Evolutionary conservation across 2,797 vertebrate species (phyloP).

Genomic region (Bucorvus abyssinicus): DNA sequence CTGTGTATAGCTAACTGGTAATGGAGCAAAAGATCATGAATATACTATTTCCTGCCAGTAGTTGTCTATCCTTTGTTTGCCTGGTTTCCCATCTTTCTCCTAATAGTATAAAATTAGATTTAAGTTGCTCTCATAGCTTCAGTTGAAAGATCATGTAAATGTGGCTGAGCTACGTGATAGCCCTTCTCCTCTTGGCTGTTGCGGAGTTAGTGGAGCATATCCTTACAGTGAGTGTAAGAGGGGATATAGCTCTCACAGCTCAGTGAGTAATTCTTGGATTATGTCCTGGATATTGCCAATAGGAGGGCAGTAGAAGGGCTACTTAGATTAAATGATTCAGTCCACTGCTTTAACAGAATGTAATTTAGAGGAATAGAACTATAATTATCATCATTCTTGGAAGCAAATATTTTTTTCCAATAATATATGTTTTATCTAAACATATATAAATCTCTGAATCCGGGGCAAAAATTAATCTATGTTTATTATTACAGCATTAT

Average conservation of each 20-base stretch:
- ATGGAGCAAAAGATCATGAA: background rate
- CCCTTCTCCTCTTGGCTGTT: background rate
- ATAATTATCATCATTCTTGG: background rate
- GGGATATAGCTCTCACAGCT: conserved; percentile 33
- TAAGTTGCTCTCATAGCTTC: conserved; percentile 6
- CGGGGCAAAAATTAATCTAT: background rate
- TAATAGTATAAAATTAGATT: background rate
- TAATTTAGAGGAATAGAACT: conserved; percentile 16
- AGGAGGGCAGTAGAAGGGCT: conserved; percentile 27
- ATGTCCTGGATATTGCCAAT: conserved; percentile 24
- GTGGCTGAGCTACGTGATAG: background rate
- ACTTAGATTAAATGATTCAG: conserved; percentile 40
- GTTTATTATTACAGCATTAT: background rate
- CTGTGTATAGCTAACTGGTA: background rate
- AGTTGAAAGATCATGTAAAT: conserved; percentile 45
- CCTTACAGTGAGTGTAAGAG: background rate
- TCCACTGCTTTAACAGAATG: conserved; percentile 10
- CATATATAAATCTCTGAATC: background rate
- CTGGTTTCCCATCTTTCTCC: background rate
- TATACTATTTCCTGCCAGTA: background rate
- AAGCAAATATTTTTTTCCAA: background rate
- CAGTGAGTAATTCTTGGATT: conserved; percentile 51
- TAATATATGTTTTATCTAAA: background rate
- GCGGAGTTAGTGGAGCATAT: background rate
- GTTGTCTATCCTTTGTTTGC: background rate